Base-by-base conservation (phyloP, 2,113 vertebrate genomes). In the Alligator mississippiensis region DNA sequence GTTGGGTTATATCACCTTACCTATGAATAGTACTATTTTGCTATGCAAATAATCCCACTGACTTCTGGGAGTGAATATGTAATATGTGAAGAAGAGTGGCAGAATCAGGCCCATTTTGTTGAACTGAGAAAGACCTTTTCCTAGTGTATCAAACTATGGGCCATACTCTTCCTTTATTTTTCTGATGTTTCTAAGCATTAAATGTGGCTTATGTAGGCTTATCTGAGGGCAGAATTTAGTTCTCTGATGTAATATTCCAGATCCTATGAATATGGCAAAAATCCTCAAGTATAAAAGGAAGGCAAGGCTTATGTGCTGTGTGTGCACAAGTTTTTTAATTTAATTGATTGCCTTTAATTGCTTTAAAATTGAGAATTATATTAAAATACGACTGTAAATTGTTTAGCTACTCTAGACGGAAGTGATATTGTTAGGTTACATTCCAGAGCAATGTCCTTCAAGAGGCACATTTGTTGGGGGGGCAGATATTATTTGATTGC, bases 341-440 rank as follows among this genome's bases (percentile, higher is more conserved):
- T 19, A 57, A 34, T 92, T 83, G 78, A 3, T 88, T 93, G n/a
- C 76, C 38, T 81, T 60, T 79, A 87, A 54, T 88, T 24, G 9
- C 18, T 92, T 92, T 60, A 84, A 15, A 95, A 15, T 66, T 66
- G n/a, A 66, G 28, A n/a, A 66, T 16, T 9, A 66, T 30, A 66
- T 66, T n/a, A 30, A 66, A n/a, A 72, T 47, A 22, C n/a, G 60
- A 90, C 54, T 74, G 58, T 77, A 79, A 88, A 64, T 90, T 76
- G 27, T 28, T n/a, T 66, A 66, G n/a, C 72, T 92, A 60, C 28
- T 90, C 6, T 60, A 63, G 77, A 89, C 82, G 60, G 85, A 92
- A 90, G 78, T 47, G 89, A 30, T 47, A 79, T 14, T 72, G 19
- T n/a, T 64, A 55, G 68, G 2, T 94, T 72, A 87, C 77, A 93